A percentile compares a stretch with the other conserved stretches of the same genome.
Conservation (phyloP, 2,888 invertebrate species). For the Melipona beecheii region DNA sequence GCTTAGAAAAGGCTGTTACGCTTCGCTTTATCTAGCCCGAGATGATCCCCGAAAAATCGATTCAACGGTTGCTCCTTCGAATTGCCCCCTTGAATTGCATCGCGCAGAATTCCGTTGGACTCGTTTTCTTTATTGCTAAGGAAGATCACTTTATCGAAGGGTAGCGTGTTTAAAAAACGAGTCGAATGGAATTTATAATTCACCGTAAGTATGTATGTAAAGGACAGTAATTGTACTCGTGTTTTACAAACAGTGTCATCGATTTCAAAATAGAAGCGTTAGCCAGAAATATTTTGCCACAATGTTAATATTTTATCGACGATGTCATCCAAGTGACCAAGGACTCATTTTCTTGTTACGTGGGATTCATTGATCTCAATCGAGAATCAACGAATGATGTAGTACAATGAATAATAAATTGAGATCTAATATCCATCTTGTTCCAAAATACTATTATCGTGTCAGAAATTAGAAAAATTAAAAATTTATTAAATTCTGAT, state of each 20-base stretch:
- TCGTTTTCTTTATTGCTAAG: background rate
- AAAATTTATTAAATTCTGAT: background rate
- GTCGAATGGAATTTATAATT: slow-evolving; percentile 15
- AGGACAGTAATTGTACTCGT: background rate
- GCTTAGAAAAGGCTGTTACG: slow-evolving; percentile 46
- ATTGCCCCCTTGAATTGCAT: slow-evolving; percentile 2
- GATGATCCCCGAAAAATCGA: slow-evolving; percentile 48
- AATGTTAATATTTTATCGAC: slow-evolving; percentile 6
- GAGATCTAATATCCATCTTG: slow-evolving; percentile 18
- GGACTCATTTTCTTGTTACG: slow-evolving; percentile 40
- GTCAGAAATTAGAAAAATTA: no score
- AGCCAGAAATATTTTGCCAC: background rate
- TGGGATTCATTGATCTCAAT: slow-evolving; percentile 38
- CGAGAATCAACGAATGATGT: slow-evolving; percentile 28
- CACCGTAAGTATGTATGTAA: no score
- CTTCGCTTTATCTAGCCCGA: slow-evolving; percentile 33
- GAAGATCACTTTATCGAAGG: background rate
- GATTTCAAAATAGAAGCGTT: background rate
- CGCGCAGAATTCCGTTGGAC: slow-evolving; percentile 18
- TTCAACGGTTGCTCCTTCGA: slow-evolving; percentile 43
- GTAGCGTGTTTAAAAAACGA: background rate
- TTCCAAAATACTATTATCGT: background rate
- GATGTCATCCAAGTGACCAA: slow-evolving; percentile 11
- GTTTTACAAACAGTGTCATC: slow-evolving; percentile 1
- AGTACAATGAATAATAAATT: slow-evolving; percentile 1